Evolutionary conservation across 1,140 invertebrate genomes (phyloP).

Genomic region (Limonius californicus): DNA sequence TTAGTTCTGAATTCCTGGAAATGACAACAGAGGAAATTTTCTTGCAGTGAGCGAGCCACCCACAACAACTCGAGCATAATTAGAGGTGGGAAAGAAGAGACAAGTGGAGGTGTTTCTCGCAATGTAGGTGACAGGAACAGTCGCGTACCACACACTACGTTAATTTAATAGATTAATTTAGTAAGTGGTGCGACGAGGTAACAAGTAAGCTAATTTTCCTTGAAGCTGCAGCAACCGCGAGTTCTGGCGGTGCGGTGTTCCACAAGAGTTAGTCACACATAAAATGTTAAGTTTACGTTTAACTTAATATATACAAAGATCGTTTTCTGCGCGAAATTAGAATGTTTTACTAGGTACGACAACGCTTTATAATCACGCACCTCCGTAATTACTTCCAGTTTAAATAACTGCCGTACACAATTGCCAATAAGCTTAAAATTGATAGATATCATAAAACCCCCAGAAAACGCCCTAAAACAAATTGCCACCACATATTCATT

Average conservation of each 20-base stretch:
- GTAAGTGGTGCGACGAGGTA: constrained; percentile 45
- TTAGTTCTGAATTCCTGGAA: neutral
- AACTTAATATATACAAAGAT: constrained; percentile 23
- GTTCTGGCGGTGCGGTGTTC: constrained; percentile 29
- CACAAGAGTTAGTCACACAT: constrained; percentile 32
- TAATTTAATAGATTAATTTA: constrained; percentile 48
- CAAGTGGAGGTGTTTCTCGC: constrained; percentile 29
- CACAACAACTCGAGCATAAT: constrained; percentile 18
- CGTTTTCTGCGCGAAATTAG: too few relatives aligned
- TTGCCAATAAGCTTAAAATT: too few relatives aligned
- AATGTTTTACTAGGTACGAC: too few relatives aligned
- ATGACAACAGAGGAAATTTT: neutral
- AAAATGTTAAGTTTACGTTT: constrained; percentile 33
- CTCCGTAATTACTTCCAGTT: too few relatives aligned
- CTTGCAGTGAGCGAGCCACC: neutral
- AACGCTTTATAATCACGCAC: too few relatives aligned
- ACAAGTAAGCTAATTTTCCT: constrained; percentile 45
- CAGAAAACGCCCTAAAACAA: too few relatives aligned
- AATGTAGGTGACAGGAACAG: constrained; percentile 44
- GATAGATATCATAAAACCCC: too few relatives aligned
- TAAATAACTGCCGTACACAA: too few relatives aligned
- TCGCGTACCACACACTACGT: constrained; percentile 31
- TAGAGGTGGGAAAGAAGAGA: constrained; percentile 23
- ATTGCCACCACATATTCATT: too few relatives aligned
- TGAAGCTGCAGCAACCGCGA: constrained; percentile 33